phyloP scores from a whole-genome alignment of 2,888 invertebrate genomes.

The Eristalis intricaria region DNA sequence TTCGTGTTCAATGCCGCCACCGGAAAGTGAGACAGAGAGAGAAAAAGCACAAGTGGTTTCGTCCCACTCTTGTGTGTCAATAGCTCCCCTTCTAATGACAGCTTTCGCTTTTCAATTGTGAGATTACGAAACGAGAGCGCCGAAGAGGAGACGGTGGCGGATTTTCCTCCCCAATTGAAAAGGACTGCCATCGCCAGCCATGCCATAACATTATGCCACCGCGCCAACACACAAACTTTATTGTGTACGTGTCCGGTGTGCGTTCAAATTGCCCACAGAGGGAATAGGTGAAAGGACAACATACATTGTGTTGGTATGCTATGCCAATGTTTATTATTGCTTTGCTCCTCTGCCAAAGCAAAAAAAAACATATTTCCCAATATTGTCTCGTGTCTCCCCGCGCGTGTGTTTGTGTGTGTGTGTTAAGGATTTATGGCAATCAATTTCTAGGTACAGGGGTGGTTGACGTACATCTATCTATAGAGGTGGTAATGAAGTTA shows the following conservation, averaged over 20 bases:
- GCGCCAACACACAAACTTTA: neutral
- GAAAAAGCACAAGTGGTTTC: slow-evolving; percentile 39
- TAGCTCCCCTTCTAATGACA: slow-evolving; percentile 33
- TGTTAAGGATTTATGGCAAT: slow-evolving; percentile 4
- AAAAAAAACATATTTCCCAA: neutral
- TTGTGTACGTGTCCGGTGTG: slow-evolving; percentile 8
- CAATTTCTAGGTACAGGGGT: neutral
- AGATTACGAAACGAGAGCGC: slow-evolving; percentile 54
- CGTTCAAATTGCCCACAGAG: neutral
- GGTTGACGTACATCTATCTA: no score
- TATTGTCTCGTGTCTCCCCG: no score
- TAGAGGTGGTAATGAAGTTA: neutral
- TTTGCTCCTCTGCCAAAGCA: neutral
- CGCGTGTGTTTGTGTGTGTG: neutral
- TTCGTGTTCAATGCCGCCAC: slow-evolving; percentile 49
- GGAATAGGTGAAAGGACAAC: slow-evolving; percentile 42
- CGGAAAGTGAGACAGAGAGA: neutral
- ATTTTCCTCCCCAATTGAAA: neutral
- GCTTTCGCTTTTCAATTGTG: slow-evolving; percentile 69
- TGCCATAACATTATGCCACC: neutral
- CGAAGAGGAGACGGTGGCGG: slow-evolving; percentile 24
- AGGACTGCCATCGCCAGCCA: neutral
- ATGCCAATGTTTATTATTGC: neutral
- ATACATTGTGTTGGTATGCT: slow-evolving; percentile 38
- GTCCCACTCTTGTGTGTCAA: slow-evolving; percentile 29